phyloP scores from a whole-genome alignment of 2,888 invertebrate species.

The Dioctria rufipes region DNA sequence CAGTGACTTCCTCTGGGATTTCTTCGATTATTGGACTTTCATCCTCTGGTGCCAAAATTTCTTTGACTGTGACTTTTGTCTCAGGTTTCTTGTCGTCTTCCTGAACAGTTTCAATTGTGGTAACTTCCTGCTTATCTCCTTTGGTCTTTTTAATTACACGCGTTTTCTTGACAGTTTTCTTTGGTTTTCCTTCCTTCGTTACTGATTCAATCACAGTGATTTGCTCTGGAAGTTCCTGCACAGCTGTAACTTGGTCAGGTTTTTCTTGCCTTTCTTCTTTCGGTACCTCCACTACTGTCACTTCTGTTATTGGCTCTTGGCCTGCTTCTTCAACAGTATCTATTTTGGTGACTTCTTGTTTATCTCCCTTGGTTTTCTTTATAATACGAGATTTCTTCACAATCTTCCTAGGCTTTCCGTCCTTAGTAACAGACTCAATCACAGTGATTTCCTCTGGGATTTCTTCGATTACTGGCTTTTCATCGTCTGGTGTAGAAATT shows the following conservation, averaged over 20 bases:
- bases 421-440: conserved; percentile 25
- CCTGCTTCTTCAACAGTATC: conserved; percentile 64
- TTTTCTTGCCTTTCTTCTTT: conserved; percentile 50
- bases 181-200: conserved; percentile 66
- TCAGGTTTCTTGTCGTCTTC: conserved; percentile 63
- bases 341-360: conserved; percentile 63
- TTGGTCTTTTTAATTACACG: conserved; percentile 68
- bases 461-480: conserved; percentile 65
- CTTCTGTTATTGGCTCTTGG: conserved; percentile 64
- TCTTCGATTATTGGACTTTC: conserved; percentile 28
- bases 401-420: conserved; percentile 62
- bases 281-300: conserved; percentile 60
- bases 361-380: conserved; percentile 62
- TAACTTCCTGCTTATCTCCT: conserved; percentile 66
- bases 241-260: conserved; percentile 15
- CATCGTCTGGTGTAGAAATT: conserved; percentile 62
- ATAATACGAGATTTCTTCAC: conserved; percentile 63
- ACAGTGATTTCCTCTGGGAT: conserved; percentile 64
- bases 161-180: conserved; percentile 65
- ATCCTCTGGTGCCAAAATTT: background rate
- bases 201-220: conserved; percentile 68
- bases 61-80: conserved; percentile 64
- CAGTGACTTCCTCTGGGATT: conserved; percentile 54
- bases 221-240: conserved; percentile 57
- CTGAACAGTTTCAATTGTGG: conserved; percentile 63